These are phyloP conservation scores for Rhynchomys soricoides DNA, from an alignment of 2,113 vertebrate genomes.

Conservation along the genomic window DNA sequence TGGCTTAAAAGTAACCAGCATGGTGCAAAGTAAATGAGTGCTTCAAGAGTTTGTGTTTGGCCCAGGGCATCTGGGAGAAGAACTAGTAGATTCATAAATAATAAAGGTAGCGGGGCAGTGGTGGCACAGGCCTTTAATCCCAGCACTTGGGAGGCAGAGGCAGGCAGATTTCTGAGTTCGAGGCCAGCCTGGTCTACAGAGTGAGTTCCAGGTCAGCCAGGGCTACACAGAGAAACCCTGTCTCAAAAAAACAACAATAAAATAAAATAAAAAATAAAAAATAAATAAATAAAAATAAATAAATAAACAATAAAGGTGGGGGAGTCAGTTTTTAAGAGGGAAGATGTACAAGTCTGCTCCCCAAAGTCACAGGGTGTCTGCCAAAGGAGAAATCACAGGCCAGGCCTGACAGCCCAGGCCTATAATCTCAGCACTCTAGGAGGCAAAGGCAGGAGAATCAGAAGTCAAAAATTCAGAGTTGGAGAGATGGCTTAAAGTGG, in stretches of 20 bases:
- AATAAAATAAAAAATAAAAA: too few relatives aligned
- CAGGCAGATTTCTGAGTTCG: too few relatives aligned
- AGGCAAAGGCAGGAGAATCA: neutral
- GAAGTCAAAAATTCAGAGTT: neutral
- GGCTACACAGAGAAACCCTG: too few relatives aligned
- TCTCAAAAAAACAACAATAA: too few relatives aligned
- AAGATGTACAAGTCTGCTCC: neutral
- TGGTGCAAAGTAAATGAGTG: neutral
- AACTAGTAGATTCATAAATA: conserved; percentile 5
- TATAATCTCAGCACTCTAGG: neutral
- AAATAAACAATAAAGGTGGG: too few relatives aligned
- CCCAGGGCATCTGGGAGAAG: neutral
- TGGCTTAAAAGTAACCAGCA: neutral
- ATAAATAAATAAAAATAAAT: too few relatives aligned
- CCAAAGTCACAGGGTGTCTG: neutral
- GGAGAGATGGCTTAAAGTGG: neutral
- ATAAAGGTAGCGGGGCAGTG: too few relatives aligned
- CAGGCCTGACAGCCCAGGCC: neutral
- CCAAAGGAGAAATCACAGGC: neutral
- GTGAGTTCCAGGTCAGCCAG: too few relatives aligned
- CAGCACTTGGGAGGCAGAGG: too few relatives aligned
- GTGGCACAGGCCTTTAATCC: too few relatives aligned
- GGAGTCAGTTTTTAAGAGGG: neutral
- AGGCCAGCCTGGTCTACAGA: too few relatives aligned
- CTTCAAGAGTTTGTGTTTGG: conserved; percentile 10